Percentiles rank a stretch among this genome's conserved stretches.
Evolutionary conservation across 2,113 vertebrate genomes (phyloP).

Genomic region (Furnarius figulus): DNA sequence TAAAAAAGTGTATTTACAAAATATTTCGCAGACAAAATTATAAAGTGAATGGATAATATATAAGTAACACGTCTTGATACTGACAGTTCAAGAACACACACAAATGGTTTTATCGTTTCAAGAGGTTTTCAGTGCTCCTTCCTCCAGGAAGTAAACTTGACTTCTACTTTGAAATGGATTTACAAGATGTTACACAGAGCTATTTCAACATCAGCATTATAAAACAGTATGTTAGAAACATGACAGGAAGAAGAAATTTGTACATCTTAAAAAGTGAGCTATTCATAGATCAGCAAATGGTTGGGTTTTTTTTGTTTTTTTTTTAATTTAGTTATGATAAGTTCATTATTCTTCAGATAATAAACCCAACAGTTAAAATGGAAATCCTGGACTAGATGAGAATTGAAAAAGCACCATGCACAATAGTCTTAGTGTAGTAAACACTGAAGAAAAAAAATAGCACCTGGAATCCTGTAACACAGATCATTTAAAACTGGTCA

Average conservation of each 20-base stretch:
- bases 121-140: slow-evolving; percentile 79
- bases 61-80: slow-evolving; percentile 77
- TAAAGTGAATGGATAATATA: slow-evolving; percentile 77
- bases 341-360: slow-evolving; percentile 63
- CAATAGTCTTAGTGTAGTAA: slow-evolving; percentile 78
- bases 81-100: slow-evolving; percentile 78
- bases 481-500: slow-evolving; percentile 89
- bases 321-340: slow-evolving; percentile 53
- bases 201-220: slow-evolving; percentile 78
- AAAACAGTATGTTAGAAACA: slow-evolving; percentile 80
- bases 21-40: slow-evolving; percentile 84
- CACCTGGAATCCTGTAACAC: slow-evolving; percentile 76
- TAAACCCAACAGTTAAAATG: slow-evolving; percentile 60
- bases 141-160: slow-evolving; percentile 75
- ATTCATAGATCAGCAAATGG: slow-evolving; percentile 65
- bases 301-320: not conserved
- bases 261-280: slow-evolving; percentile 79
- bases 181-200: slow-evolving; percentile 78
- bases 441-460: slow-evolving; percentile 75
- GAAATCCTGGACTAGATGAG: slow-evolving; percentile 75
- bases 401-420: slow-evolving; percentile 83
- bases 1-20: slow-evolving; percentile 90
- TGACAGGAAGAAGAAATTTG: slow-evolving; percentile 72
- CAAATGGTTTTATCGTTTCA: slow-evolving; percentile 60
- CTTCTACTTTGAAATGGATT: slow-evolving; percentile 77